These are phyloP conservation scores for Craniophora ligustri DNA, from an alignment of 2,888 invertebrate species.

Conservation along the genomic window DNA sequence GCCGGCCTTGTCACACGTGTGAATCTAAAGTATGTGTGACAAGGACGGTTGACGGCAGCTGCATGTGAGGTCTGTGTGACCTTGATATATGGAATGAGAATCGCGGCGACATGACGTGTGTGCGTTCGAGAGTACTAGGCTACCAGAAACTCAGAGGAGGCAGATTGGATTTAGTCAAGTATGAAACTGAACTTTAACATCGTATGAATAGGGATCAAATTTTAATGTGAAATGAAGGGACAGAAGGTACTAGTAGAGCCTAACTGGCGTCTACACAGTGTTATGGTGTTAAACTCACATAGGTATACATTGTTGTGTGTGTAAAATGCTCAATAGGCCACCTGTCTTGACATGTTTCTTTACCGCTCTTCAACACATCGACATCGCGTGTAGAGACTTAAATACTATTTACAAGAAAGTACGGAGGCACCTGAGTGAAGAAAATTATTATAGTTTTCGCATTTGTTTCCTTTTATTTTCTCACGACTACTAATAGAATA, in stretches of 20 bases:
- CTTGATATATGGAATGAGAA: conserved; percentile 82
- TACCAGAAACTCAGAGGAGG: conserved; percentile 68
- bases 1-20: conserved; percentile 61
- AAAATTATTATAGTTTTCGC: background rate
- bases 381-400: conserved; percentile 5
- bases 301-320: conserved; percentile 48
- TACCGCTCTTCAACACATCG: conserved; percentile 34
- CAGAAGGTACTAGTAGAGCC: conserved; percentile 47
- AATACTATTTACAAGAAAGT: conserved; percentile 14
- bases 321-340: conserved; percentile 54
- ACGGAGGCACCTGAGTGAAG: background rate
- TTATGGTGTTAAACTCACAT: conserved; percentile 45
- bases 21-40: conserved; percentile 51
- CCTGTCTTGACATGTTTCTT: conserved; percentile 55
- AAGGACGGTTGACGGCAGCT: conserved; percentile 67
- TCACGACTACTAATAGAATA: no score
- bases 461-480: no score
- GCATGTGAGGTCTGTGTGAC: conserved; percentile 77
- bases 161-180: conserved; percentile 24
- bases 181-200: conserved; percentile 47
- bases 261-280: conserved; percentile 51
- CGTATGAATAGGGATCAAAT: conserved; percentile 25
- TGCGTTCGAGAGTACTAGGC: conserved; percentile 80
- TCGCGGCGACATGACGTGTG: conserved; percentile 75
- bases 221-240: conserved; percentile 28